phyloP scores from a whole-genome alignment of 2,888 invertebrate species.

The Caenorhabditis virilis region DNA sequence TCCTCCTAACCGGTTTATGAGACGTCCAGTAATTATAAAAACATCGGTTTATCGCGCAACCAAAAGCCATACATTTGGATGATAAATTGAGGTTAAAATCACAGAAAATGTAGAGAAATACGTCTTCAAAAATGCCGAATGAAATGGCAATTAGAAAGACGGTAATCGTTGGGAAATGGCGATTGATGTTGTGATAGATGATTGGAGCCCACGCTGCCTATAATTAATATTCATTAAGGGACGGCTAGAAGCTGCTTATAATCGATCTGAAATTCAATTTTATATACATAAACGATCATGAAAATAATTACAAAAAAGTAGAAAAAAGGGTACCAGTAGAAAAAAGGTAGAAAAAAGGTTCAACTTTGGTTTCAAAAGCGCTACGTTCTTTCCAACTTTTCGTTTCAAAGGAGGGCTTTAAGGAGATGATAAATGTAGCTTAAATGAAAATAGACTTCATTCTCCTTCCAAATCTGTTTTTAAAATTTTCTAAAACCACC shows the following conservation, averaged over 20 bases:
- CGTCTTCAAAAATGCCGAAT: constrained; percentile 14
- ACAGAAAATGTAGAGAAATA: constrained; percentile 16
- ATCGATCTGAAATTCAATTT: no score
- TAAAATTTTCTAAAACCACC: no score
- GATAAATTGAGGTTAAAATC: constrained; percentile 14
- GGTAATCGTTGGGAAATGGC: background rate
- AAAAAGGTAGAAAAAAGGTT: no score
- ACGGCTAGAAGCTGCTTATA: background rate
- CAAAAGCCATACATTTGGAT: constrained; percentile 12
- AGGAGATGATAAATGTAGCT: no score
- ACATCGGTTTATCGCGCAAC: constrained; percentile 21
- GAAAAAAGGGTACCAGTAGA: no score
- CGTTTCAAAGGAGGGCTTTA: no score
- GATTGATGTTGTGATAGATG: constrained; percentile 11
- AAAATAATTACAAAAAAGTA: no score
- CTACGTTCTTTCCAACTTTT: no score
- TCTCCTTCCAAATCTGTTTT: no score
- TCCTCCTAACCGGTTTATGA: constrained; percentile 22
- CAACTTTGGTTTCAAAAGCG: no score
- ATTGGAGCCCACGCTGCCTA: constrained; percentile 22
- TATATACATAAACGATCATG: no score
- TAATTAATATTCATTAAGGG: background rate
- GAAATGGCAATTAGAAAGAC: constrained; percentile 4
- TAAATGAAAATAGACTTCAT: no score
- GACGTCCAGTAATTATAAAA: constrained; percentile 21